A percentile compares a stretch with the other conserved stretches of the same genome.
These are phyloP conservation scores for Pseudochromis fuscus DNA, from an alignment of 2,797 vertebrate genomes.

Conservation along the genomic window DNA sequence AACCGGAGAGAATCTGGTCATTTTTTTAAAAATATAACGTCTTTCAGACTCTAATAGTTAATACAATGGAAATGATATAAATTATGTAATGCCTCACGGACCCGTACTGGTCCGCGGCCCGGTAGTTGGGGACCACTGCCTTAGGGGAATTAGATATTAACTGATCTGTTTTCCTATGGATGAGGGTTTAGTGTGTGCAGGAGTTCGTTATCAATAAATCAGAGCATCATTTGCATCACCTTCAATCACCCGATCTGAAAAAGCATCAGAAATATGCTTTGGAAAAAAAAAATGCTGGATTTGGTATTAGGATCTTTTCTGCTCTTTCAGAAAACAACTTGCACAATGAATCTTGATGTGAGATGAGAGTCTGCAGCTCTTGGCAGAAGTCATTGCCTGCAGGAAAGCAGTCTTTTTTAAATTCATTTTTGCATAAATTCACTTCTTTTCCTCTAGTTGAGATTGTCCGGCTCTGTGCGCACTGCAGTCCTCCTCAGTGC, in stretches of 20 bases:
- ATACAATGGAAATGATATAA: too few species aligned
- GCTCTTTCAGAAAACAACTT: not conserved
- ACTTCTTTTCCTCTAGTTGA: not conserved
- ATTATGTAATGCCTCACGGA: too few species aligned
- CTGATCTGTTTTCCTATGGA: not conserved
- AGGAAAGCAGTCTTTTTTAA: not conserved
- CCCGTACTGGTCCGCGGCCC: too few species aligned
- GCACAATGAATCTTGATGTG: not conserved
- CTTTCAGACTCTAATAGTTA: too few species aligned
- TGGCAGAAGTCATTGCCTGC: not conserved
- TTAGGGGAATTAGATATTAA: too few species aligned
- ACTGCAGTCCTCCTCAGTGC: not conserved
- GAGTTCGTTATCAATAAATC: not conserved
- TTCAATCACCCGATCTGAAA: not conserved
- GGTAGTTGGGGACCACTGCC: too few species aligned
- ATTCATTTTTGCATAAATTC: conserved; percentile 6
- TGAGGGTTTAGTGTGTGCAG: not conserved
- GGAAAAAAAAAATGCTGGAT: not conserved
- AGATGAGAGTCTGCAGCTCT: not conserved
- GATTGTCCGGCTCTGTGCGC: not conserved
- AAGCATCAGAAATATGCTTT: not conserved
- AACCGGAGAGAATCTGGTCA: too few species aligned
- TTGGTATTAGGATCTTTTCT: not conserved
- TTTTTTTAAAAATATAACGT: too few species aligned
- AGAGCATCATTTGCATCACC: not conserved